Conservation (phyloP, 1,140 invertebrate species). For the Tetranychus urticae region DNA sequence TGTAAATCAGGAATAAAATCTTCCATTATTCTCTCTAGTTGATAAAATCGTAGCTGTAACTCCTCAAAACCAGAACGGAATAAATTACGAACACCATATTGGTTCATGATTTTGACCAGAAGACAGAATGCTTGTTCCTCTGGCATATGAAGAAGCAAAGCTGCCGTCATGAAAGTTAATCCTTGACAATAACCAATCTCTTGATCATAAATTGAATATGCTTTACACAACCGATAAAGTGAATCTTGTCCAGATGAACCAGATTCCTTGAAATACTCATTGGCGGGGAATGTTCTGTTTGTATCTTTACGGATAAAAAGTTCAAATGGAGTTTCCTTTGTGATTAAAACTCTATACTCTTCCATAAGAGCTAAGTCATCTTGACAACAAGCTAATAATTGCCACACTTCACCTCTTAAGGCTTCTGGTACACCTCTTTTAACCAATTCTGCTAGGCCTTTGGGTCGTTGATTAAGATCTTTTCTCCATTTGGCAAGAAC, state of each 20-base stretch:
- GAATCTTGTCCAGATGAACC: constrained; percentile 64
- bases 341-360: constrained; percentile 67
- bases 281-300: constrained; percentile 90
- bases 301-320: constrained; percentile 85
- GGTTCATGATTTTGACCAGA: constrained; percentile 86
- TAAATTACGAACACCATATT: constrained; percentile 74
- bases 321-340: constrained; percentile 70
- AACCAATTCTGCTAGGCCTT: constrained; percentile 48
- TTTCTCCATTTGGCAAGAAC: constrained; percentile 53
- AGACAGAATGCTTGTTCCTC: constrained; percentile 98
- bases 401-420: constrained; percentile 88
- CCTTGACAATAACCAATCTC: constrained; percentile 98
- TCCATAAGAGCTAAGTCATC: constrained; percentile 64
- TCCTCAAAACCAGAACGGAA: constrained; percentile 92
- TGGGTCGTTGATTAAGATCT: constrained; percentile 37
- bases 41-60: constrained; percentile 79
- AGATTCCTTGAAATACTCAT: constrained; percentile 85
- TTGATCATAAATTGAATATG: constrained; percentile 86
- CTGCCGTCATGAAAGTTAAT: constrained; percentile 83
- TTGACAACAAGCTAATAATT: constrained; percentile 63
- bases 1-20: constrained; percentile 67
- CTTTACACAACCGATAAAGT: constrained; percentile 79
- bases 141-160: constrained; percentile 87
- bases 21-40: constrained; percentile 80
- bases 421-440: constrained; percentile 80